phyloP scores from a whole-genome alignment of 2,113 vertebrate species.

The Crotalus tigris region DNA sequence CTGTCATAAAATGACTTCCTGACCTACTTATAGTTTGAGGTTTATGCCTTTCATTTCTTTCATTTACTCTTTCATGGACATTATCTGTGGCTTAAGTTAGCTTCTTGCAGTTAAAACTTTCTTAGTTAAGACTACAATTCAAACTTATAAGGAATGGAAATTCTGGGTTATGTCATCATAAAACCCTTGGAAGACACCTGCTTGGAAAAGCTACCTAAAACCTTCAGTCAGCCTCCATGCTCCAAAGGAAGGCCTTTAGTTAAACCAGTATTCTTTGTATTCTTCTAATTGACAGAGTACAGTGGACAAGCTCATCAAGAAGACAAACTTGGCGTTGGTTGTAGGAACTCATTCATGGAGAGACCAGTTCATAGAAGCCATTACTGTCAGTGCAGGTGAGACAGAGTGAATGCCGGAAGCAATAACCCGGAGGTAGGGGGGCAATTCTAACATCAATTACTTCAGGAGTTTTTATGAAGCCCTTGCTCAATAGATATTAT shows the following conservation, averaged over 20 bases:
- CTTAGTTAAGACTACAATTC: not conserved
- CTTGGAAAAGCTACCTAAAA: not conserved
- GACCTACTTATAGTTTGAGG: not conserved
- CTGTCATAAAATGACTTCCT: not conserved
- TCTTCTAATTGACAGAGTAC: slow-evolving; percentile 80
- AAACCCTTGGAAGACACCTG: not conserved
- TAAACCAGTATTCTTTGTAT: slow-evolving; percentile 40
- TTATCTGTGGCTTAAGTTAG: not conserved
- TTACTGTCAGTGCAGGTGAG: slow-evolving; percentile 96
- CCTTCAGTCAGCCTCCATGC: not conserved
- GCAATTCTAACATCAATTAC: not conserved
- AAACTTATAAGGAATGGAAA: not conserved
- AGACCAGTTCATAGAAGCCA: slow-evolving; percentile 98
- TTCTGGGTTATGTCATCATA: not conserved
- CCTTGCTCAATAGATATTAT: not conserved
- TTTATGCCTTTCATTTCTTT: not conserved
- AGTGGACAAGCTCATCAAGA: slow-evolving; percentile 97
- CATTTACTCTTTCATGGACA: not conserved
- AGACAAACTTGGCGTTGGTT: slow-evolving; percentile 96
- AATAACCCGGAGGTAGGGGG: not conserved
- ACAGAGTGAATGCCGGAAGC: not conserved
- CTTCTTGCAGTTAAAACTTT: not conserved
- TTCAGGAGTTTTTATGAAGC: too few species aligned
- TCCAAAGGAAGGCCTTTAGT: not conserved
- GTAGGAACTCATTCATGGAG: slow-evolving; percentile 98